These are phyloP conservation scores for Diabrotica balteata DNA, from an alignment of 2,888 invertebrate genomes.

Conservation along the genomic window DNA sequence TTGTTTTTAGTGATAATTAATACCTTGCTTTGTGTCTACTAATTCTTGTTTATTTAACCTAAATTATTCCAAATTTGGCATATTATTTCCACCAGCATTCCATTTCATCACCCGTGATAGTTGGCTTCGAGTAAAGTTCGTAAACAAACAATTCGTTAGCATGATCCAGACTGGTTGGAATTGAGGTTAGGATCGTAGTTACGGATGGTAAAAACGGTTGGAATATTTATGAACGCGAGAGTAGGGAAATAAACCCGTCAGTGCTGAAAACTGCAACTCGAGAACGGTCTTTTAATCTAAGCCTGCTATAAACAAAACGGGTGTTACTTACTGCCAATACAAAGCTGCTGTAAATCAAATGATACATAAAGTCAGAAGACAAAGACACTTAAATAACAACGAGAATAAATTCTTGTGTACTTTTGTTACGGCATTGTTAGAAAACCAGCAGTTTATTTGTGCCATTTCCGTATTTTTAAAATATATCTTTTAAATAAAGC, in stretches of 20 bases:
- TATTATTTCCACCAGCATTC: background rate
- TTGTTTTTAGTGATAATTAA: too few relatives aligned
- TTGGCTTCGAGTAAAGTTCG: slow-evolving; percentile 8
- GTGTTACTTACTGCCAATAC: background rate
- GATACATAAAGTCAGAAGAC: too few relatives aligned
- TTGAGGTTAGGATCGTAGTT: background rate
- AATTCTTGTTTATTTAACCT: too few relatives aligned
- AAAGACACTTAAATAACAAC: too few relatives aligned
- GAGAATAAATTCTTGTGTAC: too few relatives aligned
- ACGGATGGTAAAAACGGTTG: slow-evolving; percentile 1
- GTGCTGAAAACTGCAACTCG: background rate
- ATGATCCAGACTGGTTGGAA: slow-evolving; percentile 1
- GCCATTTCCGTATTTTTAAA: too few relatives aligned
- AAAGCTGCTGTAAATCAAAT: too few relatives aligned
- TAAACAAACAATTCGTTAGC: slow-evolving; percentile 15
- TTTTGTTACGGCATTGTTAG: too few relatives aligned
- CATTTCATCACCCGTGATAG: background rate
- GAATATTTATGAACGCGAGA: slow-evolving; percentile 4
- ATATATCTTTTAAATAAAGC: too few relatives aligned
- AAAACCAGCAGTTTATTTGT: too few relatives aligned
- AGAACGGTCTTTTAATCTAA: background rate
- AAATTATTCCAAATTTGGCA: too few relatives aligned
- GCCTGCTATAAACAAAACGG: background rate
- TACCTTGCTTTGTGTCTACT: too few relatives aligned
- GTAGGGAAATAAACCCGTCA: background rate